Evolutionary conservation across 2,113 vertebrate species (phyloP), one percentile per base, ranked within the genome.

Genomic region (Zonotrichia leucophrys): DNA sequence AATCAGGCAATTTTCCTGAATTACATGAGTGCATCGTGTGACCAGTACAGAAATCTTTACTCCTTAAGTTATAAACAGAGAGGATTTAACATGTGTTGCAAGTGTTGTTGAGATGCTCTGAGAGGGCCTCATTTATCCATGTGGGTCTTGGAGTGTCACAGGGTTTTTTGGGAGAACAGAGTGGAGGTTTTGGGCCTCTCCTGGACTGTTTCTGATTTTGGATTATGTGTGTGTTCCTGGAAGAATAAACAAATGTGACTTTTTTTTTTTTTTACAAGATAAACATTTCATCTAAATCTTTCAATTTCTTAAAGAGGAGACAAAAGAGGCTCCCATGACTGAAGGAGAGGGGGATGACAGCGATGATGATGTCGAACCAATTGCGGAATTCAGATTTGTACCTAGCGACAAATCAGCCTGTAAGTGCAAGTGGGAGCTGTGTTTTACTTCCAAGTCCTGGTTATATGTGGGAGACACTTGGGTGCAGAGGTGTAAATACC

Each of bases 381-480:
- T 99, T 97, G 98, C 99, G 2, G 99, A 99, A 93, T 98, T 99
- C 94, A 96, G 99, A 94, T 99, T 99, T 81, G 98, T 99, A 33
- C 99, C 99, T 10, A 97, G 96, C 1, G 98, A 99, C 97, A 99
- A 99, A 91, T 97, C 98, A 22, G 98, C 99, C 60, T 95, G 99
- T 99, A 97, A 98, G 99, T 99, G 49, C 59, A 6, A 31, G 18
- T 42, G 60, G 66, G 49, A 60, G 17, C 14, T 1, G 2, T 2
- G 5, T 14, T 90, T 62, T 41, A 31, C 30, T 35, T 25, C 33
- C 0, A 63, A 74, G 28, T 67, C 35, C 27, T 84, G 44, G 5
- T 23, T 84, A 0, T 13, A 2, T 41, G 50, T 25, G 77, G 68
- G 35, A 72, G 49, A 30, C 25, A 14, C 27, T n/a, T 72, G 20